A percentile compares a stretch with the other conserved stretches of the same genome.
These are phyloP conservation scores for Oceanodroma tethys DNA, from an alignment of 2,113 vertebrate species.

Conservation along the genomic window DNA sequence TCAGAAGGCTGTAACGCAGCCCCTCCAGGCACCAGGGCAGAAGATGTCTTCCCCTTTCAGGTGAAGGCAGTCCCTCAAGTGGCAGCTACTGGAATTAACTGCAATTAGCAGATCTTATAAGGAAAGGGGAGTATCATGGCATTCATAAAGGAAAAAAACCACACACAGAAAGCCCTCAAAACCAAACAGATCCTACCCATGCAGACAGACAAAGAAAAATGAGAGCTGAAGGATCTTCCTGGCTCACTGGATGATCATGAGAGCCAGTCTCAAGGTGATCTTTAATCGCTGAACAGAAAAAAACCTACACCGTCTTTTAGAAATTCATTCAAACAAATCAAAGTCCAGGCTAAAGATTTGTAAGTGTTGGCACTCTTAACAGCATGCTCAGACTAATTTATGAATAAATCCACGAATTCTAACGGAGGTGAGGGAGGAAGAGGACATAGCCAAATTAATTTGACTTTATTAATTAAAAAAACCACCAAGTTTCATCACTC, in stretches of 20 bases:
- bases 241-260: background rate
- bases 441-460: slow-evolving; percentile 39
- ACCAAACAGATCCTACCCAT: background rate
- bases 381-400: background rate
- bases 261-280: background rate
- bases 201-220: background rate
- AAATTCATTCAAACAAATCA: background rate
- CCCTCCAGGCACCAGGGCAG: background rate
- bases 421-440: background rate
- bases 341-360: background rate
- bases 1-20: background rate
- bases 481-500: slow-evolving; percentile 38
- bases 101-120: background rate
- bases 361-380: background rate
- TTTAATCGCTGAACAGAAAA: background rate
- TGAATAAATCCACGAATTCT: slow-evolving; percentile 7
- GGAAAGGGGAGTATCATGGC: background rate
- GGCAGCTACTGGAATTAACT: background rate
- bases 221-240: background rate
- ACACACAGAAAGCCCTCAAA: background rate
- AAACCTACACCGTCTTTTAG: background rate
- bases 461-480: slow-evolving; percentile 60
- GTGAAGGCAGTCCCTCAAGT: background rate
- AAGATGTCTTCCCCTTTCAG: background rate
- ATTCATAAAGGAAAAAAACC: background rate